Evolutionary conservation across 2,888 invertebrate genomes (phyloP).

Genomic region (Chirona hameri): DNA sequence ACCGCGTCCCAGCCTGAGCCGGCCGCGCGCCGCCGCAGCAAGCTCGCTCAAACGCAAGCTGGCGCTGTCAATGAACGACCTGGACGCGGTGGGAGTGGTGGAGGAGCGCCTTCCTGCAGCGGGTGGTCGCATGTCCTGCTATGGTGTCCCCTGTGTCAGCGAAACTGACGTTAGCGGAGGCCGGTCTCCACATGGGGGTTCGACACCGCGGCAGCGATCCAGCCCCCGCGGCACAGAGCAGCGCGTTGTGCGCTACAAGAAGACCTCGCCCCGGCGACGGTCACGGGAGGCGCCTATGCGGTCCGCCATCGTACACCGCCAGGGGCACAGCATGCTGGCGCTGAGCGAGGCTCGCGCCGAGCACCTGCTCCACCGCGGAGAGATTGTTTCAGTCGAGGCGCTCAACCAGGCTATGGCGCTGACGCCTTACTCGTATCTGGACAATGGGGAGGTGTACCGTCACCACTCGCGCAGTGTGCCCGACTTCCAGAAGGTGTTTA

Average conservation of each 20-base stretch:
- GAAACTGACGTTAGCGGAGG: neutral
- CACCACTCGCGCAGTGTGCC: conserved; percentile 32
- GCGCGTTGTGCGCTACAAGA: conserved; percentile 23
- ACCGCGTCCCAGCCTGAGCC: conserved; percentile 30
- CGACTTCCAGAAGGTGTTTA: conserved; percentile 39
- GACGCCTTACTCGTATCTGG: conserved; percentile 24
- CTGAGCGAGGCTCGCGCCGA: neutral
- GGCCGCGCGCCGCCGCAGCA: conserved; percentile 4
- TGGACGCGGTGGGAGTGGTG: conserved; percentile 44
- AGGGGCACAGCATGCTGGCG: conserved; percentile 24
- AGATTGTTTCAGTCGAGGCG: conserved; percentile 13
- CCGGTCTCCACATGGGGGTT: neutral
- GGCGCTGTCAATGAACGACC: conserved; percentile 48
- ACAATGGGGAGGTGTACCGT: conserved; percentile 25
- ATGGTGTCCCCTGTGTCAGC: conserved; percentile 1
- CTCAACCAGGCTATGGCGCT: conserved; percentile 25
- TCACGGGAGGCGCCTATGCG: neutral
- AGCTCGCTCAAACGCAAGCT: conserved; percentile 44
- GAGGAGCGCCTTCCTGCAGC: conserved; percentile 25
- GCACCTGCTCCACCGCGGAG: neutral
- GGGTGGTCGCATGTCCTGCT: neutral
- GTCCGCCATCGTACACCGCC: neutral
- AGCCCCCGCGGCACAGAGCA: neutral
- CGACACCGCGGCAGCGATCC: neutral
- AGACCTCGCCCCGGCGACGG: conserved; percentile 10